A percentile compares a stretch with the other conserved stretches of the same genome.
Evolutionary conservation across 2,113 vertebrate genomes (phyloP).

Genomic region (Chelonoidis abingdonii): DNA sequence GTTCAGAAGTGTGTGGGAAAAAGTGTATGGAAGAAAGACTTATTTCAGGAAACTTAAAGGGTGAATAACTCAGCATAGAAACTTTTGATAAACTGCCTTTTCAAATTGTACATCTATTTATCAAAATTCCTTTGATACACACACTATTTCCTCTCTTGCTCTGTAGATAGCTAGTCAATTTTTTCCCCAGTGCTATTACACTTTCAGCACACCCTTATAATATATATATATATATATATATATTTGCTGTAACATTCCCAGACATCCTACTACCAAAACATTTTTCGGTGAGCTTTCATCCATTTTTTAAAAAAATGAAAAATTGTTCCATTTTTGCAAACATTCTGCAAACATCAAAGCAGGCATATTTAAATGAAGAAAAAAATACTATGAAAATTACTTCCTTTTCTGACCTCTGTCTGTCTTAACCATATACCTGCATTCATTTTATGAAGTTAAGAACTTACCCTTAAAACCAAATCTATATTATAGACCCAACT

Average conservation of each 20-base stretch:
- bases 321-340: too few species aligned
- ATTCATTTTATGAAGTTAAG: not conserved
- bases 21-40: not conserved
- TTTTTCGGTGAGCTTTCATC: too few species aligned
- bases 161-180: not conserved
- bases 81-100: not conserved
- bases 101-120: not conserved
- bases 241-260: too few species aligned
- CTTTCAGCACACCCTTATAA: not conserved
- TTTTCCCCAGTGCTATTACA: not conserved
- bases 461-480: not conserved
- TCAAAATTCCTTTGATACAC: not conserved
- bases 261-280: too few species aligned
- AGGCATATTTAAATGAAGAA: too few species aligned
- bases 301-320: too few species aligned
- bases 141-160: not conserved
- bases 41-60: not conserved
- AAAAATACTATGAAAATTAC: too few species aligned
- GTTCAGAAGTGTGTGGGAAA: not conserved
- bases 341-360: too few species aligned
- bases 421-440: not conserved
- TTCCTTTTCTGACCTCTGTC: too few species aligned
- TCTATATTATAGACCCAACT: not conserved
- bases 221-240: too few species aligned
- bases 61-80: not conserved